Base-by-base conservation (phyloP, 2,888 invertebrate species). In the Cheilosia grossa region DNA sequence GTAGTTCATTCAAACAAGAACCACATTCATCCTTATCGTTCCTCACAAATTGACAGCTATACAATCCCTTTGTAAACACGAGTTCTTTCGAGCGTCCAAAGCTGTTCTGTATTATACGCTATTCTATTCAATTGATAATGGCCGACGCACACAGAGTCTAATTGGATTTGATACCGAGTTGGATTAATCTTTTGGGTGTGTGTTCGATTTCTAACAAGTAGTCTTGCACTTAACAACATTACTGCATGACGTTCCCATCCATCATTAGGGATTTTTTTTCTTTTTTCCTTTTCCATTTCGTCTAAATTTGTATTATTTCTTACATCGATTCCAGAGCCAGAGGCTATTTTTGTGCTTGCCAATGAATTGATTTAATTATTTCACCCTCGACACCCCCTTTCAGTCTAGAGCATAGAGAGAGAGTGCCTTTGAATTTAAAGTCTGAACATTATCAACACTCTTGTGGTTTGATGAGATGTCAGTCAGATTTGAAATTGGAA, bases 321-420 rank as follows among this genome's bases (percentile, higher is more conserved):
- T 44, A 44, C 27, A 73, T 83, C 67, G 79, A 74, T 69, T 73
- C 58, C 66, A 64, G 58, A 13, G 82, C 58, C 66, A 64, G 53
- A 9, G 82, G 82, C 79, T 73, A 79, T 73, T 79, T 73, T 74
- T 64, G 44, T 78, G 56, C 56, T 69, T 78, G 58, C 56, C 78
- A 69, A 69, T 82, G 78, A 82, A 82, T 82, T 82, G 82, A 78
- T 83, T 83, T 79, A 79, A 83, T 79, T 83, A 83, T 83, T 69
- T 64, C 40, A 69, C 73, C 73, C 53, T 30, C 44, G n/a, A 51
- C 56, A 49, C 21, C 9, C 13, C 37, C 37, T 13, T 13, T 37
- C 37, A 37, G 37, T 10, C 13, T 37, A 37, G 37, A 13, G 37
- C 37, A 13, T 13, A 37, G 13, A 10, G n/a, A 15, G n/a, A 19